Percentiles rank a stretch among this genome's conserved stretches.
phyloP scores from a whole-genome alignment of 2,888 invertebrate genomes.

The Sarcophaga caerulescens region DNA sequence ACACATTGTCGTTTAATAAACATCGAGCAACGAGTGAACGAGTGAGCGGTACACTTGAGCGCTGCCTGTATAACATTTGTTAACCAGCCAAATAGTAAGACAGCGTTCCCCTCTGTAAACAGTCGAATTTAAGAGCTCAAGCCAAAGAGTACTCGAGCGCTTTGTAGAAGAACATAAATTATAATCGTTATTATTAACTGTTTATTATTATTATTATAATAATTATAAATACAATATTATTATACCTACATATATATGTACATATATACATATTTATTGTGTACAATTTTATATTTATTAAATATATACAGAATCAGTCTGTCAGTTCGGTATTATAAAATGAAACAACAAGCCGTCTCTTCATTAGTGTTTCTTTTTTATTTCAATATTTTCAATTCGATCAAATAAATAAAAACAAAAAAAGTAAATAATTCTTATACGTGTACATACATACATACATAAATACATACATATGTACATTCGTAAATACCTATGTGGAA shows the following conservation, averaged over 20 bases:
- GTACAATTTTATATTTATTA: background rate
- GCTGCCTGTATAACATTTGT: constrained; percentile 81
- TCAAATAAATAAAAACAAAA: constrained; percentile 18
- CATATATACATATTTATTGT: background rate
- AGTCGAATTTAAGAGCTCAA: constrained; percentile 82
- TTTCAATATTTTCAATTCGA: constrained; percentile 21
- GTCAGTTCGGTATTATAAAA: constrained; percentile 61
- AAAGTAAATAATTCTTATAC: background rate
- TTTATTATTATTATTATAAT: constrained; percentile 5
- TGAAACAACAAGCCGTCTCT: constrained; percentile 61
- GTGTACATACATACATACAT: background rate
- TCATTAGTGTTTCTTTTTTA: constrained; percentile 64
- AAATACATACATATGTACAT: constrained; percentile 21
- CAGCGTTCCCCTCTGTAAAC: constrained; percentile 82
- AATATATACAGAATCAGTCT: background rate
- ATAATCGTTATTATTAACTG: constrained; percentile 50
- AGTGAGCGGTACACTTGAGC: constrained; percentile 77
- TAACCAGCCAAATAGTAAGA: constrained; percentile 82
- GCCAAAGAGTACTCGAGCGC: constrained; percentile 81
- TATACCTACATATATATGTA: constrained; percentile 7
- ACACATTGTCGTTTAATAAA: constrained; percentile 63
- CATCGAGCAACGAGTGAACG: constrained; percentile 57
- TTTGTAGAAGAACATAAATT: constrained; percentile 70
- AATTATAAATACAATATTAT: constrained; percentile 30
- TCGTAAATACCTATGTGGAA: constrained; percentile 19